These are phyloP conservation scores for Condylura cristata DNA, from an alignment of 2,113 vertebrate genomes.

Conservation along the genomic window DNA sequence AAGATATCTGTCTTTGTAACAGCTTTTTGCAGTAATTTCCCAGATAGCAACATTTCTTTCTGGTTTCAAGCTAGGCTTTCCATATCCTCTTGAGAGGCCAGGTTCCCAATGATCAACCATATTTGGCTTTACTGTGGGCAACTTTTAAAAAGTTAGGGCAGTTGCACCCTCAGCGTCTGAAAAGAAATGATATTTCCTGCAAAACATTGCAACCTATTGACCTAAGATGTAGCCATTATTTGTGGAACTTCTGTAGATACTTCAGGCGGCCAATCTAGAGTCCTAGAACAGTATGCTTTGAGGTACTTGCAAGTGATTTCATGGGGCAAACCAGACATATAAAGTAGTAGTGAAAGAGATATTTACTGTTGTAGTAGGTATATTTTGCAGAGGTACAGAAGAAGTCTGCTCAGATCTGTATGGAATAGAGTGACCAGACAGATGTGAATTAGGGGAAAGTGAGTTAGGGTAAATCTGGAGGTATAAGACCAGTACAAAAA, in stretches of 20 bases:
- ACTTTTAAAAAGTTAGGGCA: not conserved
- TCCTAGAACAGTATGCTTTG: not conserved
- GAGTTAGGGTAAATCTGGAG: not conserved
- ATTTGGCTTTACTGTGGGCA: not conserved
- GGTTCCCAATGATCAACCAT: not conserved
- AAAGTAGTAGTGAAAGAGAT: not conserved
- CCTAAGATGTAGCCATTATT: not conserved
- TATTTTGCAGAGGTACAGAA: not conserved
- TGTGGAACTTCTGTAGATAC: not conserved
- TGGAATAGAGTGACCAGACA: no score
- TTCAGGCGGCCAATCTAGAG: not conserved
- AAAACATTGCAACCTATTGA: not conserved
- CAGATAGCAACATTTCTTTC: not conserved
- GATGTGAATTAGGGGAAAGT: not conserved
- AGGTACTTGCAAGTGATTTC: not conserved
- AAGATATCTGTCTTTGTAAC: not conserved
- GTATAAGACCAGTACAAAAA: not conserved
- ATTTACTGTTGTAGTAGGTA: not conserved
- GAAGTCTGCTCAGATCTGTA: not conserved
- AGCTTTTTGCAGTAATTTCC: not conserved
- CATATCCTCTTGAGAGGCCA: not conserved
- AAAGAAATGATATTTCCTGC: not conserved
- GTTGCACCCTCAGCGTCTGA: not conserved
- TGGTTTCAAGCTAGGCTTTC: constrained; percentile 18
- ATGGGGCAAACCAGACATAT: not conserved